phyloP scores from a whole-genome alignment of 1,140 invertebrate species.

The Bacillus rossius region DNA sequence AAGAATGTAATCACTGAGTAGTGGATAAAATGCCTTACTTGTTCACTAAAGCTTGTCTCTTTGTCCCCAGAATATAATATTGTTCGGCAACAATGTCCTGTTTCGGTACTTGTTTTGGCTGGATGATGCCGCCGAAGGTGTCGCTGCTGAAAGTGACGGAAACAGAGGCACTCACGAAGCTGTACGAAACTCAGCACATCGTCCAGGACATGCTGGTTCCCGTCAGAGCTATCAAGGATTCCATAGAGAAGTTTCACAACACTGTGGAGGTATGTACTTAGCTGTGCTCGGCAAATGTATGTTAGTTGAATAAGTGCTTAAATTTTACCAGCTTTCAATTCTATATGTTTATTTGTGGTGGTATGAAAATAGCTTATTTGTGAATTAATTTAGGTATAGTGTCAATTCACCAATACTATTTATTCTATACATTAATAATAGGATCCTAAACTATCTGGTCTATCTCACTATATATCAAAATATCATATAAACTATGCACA shows the following conservation, averaged over 20 bases:
- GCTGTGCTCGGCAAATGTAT: not conserved
- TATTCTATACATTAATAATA: no score
- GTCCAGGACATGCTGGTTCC: constrained; percentile 83
- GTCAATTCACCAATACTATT: no score
- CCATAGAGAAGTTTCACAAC: constrained; percentile 59
- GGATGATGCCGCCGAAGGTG: constrained; percentile 79
- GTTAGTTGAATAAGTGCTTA: not conserved
- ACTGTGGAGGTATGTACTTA: constrained; percentile 54
- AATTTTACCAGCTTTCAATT: not conserved
- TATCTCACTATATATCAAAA: no score
- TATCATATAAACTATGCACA: no score
- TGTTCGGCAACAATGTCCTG: constrained; percentile 73
- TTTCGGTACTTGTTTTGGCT: constrained; percentile 70
- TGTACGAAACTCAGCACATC: constrained; percentile 76
- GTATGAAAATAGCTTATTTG: no score
- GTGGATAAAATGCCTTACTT: no score
- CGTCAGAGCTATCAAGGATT: constrained; percentile 51
- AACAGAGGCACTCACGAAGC: constrained; percentile 59
- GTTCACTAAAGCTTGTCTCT: no score
- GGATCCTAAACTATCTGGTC: no score
- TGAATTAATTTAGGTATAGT: no score
- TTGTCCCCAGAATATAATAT: constrained; percentile 67
- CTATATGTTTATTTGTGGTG: no score
- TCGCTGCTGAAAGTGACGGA: constrained; percentile 79
- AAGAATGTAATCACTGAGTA: no score